Evolutionary conservation across 2,888 invertebrate species (phyloP), one percentile per base, ranked within the genome.

Genomic region (Agriopis aurantiaria): DNA sequence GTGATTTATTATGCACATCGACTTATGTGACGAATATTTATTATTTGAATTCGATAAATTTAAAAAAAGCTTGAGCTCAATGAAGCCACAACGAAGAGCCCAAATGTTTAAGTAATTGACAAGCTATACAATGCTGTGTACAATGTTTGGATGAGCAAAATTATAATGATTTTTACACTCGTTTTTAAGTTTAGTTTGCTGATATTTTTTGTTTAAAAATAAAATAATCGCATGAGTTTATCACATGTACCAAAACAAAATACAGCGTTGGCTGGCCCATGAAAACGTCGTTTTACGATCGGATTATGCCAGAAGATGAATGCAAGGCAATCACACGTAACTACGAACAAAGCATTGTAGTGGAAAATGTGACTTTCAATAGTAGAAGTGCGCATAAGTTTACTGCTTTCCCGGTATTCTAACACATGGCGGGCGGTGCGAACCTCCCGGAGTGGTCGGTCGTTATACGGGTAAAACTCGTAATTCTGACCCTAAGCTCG

Each of bases 351-450:
- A 91, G 87, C 90, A 83, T 90, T 86, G 91, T 90, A 88, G 85
- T 86, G 86, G 90, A 90, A 92, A 91, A 91, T 90, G 89, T 88
- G 88, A 90, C 90, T 90, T 91, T 90, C 87, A 90, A 89, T 92
- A 89, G 90, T 92, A 90, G 91, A 91, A 88, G 84, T 85, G 85
- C 87, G 85, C 88, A 88, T 90, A 88, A 91, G 85, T 90, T 92
- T 89, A 91, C 84, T 81, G 85, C 84, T 91, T 71, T 91, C 89
- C 86, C 83, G 78, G 90, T 90, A 91, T 87, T 87, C 85, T 84
- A 85, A 82, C 84, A 83, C 80, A 82, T 81, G 81, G 79, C 79
- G 80, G 80, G 80, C 82, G 82, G 80, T 81, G 82, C 77, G 80
- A 75, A 82, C 81, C 84, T 86, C 86, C 85, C 83, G 80, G 78